Evolutionary conservation across 2,797 vertebrate genomes (phyloP).

Genomic region (Darevskia nairensis): DNA sequence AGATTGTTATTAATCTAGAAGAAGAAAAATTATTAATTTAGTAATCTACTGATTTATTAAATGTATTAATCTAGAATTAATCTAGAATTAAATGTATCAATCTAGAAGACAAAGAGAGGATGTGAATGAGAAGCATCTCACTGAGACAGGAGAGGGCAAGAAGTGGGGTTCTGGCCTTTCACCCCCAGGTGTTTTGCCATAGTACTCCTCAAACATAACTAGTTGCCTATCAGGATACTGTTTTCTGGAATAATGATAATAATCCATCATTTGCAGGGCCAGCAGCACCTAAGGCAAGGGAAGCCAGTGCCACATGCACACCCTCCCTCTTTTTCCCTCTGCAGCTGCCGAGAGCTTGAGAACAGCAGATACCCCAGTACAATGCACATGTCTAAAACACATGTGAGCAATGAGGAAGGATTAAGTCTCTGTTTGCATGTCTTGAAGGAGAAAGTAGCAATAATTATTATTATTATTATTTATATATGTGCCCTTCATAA

Average conservation of each 20-base stretch:
- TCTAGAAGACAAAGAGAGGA: background rate
- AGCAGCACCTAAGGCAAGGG: background rate
- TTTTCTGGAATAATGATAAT: background rate
- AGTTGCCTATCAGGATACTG: background rate
- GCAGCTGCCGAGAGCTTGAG: no score
- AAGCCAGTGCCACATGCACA: background rate
- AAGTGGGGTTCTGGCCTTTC: background rate
- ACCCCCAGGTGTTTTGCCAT: background rate
- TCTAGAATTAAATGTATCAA: background rate
- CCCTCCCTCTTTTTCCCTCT: no score
- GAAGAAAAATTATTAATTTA: no score
- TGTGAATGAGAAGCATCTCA: background rate
- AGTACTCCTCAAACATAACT: background rate
- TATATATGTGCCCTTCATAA: background rate
- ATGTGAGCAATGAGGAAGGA: background rate
- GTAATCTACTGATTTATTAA: no score
- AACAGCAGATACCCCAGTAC: no score
- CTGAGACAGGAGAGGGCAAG: background rate
- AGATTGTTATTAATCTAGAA: no score
- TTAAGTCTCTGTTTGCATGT: background rate
- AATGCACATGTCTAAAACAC: background rate
- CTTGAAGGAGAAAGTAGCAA: background rate
- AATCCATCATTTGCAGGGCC: background rate
- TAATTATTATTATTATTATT: background rate
- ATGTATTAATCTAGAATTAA: background rate